Conservation (phyloP, 2,797 vertebrate species). For the Pipistrellus kuhlii region DNA sequence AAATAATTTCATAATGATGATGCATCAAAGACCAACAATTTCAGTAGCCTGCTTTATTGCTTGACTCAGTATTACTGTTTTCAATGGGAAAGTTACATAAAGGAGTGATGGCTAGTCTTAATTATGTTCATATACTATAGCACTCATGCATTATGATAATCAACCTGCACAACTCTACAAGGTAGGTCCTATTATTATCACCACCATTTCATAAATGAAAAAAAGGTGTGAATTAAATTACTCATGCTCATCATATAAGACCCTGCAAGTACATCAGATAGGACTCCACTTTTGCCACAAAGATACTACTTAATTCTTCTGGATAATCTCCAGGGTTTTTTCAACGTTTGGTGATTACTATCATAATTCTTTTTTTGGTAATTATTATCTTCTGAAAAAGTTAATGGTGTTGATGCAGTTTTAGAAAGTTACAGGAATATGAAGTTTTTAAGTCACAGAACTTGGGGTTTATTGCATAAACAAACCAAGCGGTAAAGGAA, state of each 20-base stretch:
- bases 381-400: constrained; percentile 22
- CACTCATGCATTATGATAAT: not conserved
- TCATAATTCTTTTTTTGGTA: too few relatives aligned
- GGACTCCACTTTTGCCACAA: not conserved
- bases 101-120: not conserved
- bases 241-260: not conserved
- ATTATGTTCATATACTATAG: accelerated
- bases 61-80: not conserved
- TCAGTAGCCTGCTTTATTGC: not conserved
- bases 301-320: not conserved
- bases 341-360: not conserved
- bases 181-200: not conserved
- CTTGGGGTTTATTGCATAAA: not conserved
- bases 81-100: not conserved
- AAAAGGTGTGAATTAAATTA: not conserved
- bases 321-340: not conserved
- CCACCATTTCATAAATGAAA: not conserved
- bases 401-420: not conserved
- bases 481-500: not conserved
- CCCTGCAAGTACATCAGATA: not conserved
- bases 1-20: not conserved
- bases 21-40: not conserved
- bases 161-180: not conserved
- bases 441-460: not conserved
- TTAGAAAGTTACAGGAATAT: not conserved